These are phyloP conservation scores for Caenorhabditis sp. DNA, from an alignment of 2,888 invertebrate genomes.

Conservation along the genomic window DNA sequence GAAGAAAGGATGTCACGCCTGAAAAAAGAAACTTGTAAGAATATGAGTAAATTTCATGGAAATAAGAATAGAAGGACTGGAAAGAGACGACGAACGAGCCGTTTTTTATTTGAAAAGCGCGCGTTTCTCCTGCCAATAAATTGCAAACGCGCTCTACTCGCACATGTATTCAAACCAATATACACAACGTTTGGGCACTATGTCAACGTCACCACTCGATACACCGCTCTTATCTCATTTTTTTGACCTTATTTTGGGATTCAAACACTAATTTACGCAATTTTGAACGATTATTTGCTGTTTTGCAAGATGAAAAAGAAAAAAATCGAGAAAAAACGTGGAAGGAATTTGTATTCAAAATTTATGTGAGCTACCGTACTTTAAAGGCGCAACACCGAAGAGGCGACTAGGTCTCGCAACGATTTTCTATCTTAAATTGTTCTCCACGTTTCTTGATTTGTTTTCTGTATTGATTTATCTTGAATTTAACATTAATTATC, in stretches of 20 bases:
- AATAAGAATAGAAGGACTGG: background rate
- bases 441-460: background rate
- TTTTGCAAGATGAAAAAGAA: background rate
- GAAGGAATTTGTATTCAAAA: too few relatives aligned
- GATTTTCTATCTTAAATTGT: background rate
- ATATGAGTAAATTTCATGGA: too few relatives aligned
- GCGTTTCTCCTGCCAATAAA: conserved; percentile 1
- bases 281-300: background rate
- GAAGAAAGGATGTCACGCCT: too few relatives aligned
- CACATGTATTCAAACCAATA: conserved; percentile 46
- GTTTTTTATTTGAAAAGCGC: conserved; percentile 11
- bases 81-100: background rate
- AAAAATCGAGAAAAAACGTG: background rate
- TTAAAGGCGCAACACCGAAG: conserved; percentile 16
- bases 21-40: too few relatives aligned
- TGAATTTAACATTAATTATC: too few relatives aligned
- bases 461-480: background rate
- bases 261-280: background rate
- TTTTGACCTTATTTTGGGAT: conserved; percentile 1
- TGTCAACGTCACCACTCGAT: conserved; percentile 57
- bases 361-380: conserved; percentile 12
- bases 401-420: conserved; percentile 9
- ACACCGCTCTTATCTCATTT: conserved; percentile 25
- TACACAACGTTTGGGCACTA: conserved; percentile 39
- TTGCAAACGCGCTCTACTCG: conserved; percentile 41